Evolutionary conservation across 2,797 vertebrate species (phyloP).

Genomic region (Craterocephalus amniculus): DNA sequence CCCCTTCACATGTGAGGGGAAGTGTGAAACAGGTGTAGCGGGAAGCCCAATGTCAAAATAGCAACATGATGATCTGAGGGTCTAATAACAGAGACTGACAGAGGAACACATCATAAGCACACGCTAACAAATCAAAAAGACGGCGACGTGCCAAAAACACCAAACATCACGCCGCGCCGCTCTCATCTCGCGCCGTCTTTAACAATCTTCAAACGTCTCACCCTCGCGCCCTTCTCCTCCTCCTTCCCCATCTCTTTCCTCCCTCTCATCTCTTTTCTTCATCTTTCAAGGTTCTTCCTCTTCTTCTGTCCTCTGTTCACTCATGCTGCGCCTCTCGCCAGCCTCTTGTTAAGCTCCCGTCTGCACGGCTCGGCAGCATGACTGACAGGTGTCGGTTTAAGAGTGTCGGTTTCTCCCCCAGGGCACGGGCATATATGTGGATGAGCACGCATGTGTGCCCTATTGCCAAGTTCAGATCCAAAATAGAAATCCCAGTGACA

Average conservation of each 20-base stretch:
- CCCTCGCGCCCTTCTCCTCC: constrained; percentile 64
- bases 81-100: constrained; percentile 81
- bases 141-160: constrained; percentile 73
- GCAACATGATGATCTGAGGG: constrained; percentile 72
- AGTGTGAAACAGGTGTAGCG: constrained; percentile 70
- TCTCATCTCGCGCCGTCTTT: constrained; percentile 69
- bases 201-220: constrained; percentile 76
- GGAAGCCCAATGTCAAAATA: constrained; percentile 70
- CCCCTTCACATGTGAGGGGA: constrained; percentile 30
- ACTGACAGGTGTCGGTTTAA: constrained; percentile 80
- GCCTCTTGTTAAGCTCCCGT: constrained; percentile 65
- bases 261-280: constrained; percentile 61
- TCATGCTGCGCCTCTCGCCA: constrained; percentile 37
- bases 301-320: constrained; percentile 41
- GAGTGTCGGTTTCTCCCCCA: constrained; percentile 59
- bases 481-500: constrained; percentile 67
- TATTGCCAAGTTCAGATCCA: constrained; percentile 43
- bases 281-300: constrained; percentile 45
- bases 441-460: constrained; percentile 34
- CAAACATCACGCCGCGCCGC: constrained; percentile 54
- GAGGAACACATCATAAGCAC: constrained; percentile 78
- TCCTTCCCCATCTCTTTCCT: constrained; percentile 57
- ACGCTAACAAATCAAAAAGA: constrained; percentile 80
- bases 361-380: constrained; percentile 58
- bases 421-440: constrained; percentile 47